Base-by-base conservation (phyloP, 2,888 invertebrate genomes). In the Rhagonycha lutea region DNA sequence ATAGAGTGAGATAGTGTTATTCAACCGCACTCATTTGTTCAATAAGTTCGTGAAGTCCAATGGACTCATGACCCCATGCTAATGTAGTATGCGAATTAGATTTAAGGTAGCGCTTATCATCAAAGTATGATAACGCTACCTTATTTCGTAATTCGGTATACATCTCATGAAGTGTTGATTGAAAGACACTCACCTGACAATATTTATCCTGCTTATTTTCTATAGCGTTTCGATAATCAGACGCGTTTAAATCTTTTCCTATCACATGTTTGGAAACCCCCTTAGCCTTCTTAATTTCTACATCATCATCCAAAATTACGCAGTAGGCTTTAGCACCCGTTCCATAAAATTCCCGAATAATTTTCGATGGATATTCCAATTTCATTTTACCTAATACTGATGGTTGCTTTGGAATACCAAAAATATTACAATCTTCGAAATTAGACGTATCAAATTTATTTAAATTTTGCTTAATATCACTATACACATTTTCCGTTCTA, bases 401-500 rank as follows among this genome's bases (percentile, higher is more conserved):
- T 26, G n/a, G 23, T 26, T 28, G 26, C 11, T 26, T 71, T 1
- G 81, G 80, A 26, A 84, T 82, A 12, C 75, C 70, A 70, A 82
- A 83, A 11, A 70, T 9, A 80, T 85, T 85, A 69, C 80, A 67
- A 8, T 62, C 10, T 11, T 72, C 32, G 76, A 83, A 84, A 74
- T 82, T 81, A 4, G 83, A 84, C 32, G 84, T 84, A 80, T 87
- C 86, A 79, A 86, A 87, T 62, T 74, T 78, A 69, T 74, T 12
- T 12, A 83, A 71, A 77, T 85, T 76, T 24, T 69, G 8, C 72
- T 79, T 83, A n/a, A 84, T 81, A 10, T 74, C 77, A 18, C 81
- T 77, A 81, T 88, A 88, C 60, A 87, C 72, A 78, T 87, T 85
- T 2, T 81, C 75, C 11, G 83, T 85, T 18, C 78, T 72, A 73